Conservation (phyloP, 2,797 vertebrate genomes). For the Diceros bicornis region DNA sequence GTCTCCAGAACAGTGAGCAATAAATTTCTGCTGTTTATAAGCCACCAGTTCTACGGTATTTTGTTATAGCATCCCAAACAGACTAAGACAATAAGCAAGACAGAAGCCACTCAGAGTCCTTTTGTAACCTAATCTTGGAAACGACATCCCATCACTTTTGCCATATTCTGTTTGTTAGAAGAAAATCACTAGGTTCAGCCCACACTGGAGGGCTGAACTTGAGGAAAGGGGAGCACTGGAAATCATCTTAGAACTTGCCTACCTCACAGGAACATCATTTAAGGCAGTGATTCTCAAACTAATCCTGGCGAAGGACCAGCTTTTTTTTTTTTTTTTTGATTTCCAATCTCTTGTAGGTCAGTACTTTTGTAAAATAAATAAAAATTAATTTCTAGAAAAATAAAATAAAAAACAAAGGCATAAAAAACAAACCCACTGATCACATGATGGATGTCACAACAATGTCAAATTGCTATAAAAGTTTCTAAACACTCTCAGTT, state of each 20-base stretch:
- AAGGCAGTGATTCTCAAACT: neutral
- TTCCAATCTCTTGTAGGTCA: neutral
- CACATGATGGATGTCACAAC: neutral
- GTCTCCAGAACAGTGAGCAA: neutral
- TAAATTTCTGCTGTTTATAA: neutral
- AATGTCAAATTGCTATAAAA: neutral
- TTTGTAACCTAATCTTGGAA: neutral
- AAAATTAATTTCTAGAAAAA: conserved; percentile 59
- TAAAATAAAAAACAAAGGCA: neutral
- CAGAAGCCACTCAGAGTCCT: neutral
- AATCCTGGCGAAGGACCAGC: neutral
- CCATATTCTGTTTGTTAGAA: neutral
- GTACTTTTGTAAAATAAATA: conserved; percentile 24
- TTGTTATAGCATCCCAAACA: neutral
- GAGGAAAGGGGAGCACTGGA: neutral
- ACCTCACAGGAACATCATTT: neutral
- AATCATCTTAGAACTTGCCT: neutral
- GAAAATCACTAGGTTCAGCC: neutral
- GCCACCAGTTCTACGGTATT: neutral
- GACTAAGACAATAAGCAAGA: neutral
- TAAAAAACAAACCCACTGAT: neutral
- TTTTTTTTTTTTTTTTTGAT: no score
- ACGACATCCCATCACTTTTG: neutral
- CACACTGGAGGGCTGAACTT: neutral
- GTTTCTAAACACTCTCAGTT: neutral